phyloP scores from a whole-genome alignment of 2,888 invertebrate genomes.

The Acleris laterana region DNA sequence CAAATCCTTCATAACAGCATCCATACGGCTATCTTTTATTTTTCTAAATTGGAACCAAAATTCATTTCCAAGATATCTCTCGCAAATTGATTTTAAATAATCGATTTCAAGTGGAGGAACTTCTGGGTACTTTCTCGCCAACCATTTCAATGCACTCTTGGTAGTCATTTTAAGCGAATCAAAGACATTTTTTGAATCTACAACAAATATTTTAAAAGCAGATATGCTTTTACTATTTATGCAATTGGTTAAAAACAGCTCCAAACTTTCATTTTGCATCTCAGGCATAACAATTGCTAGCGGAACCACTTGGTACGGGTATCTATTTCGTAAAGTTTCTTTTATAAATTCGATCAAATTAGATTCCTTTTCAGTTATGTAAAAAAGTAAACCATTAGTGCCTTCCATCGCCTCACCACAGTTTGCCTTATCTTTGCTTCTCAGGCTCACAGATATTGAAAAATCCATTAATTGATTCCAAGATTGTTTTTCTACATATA shows the following conservation, averaged over 20 bases:
- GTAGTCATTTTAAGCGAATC: constrained; percentile 61
- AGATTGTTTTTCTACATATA: constrained; percentile 70
- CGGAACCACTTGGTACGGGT: constrained; percentile 72
- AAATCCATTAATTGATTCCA: constrained; percentile 80
- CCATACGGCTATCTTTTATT: constrained; percentile 66
- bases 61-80: constrained; percentile 84
- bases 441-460: constrained; percentile 73
- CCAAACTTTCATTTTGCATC: constrained; percentile 48
- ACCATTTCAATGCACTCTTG: constrained; percentile 75
- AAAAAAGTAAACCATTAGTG: constrained; percentile 71
- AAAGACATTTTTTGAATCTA: constrained; percentile 58
- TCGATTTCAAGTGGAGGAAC: constrained; percentile 84
- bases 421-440: constrained; percentile 49
- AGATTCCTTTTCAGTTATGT: constrained; percentile 60
- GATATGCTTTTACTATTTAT: constrained; percentile 63
- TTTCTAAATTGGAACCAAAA: constrained; percentile 84
- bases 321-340: constrained; percentile 61
- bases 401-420: constrained; percentile 70
- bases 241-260: constrained; percentile 54
- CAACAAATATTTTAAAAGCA: constrained; percentile 63
- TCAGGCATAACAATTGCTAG: constrained; percentile 68
- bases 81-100: constrained; percentile 81
- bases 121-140: constrained; percentile 77
- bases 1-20: constrained; percentile 80
- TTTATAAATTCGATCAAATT: constrained; percentile 58